These are phyloP conservation scores for Rhingia rostrata DNA, from an alignment of 2,888 invertebrate species.

Conservation along the genomic window DNA sequence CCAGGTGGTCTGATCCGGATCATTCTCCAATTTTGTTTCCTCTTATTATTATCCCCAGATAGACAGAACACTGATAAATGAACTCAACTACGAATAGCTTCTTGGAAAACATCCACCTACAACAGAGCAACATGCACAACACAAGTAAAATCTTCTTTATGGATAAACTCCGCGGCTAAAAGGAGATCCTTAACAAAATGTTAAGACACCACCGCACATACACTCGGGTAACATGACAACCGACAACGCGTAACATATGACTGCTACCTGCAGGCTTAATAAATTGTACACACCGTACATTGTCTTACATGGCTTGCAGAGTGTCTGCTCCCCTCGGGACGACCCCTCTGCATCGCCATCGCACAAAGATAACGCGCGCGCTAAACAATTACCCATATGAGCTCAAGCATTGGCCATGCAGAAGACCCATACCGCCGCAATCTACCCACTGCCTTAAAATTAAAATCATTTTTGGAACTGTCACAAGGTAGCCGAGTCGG, in stretches of 20 bases:
- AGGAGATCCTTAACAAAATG: slow-evolving; percentile 67
- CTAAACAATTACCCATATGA: slow-evolving; percentile 70
- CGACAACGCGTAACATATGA: slow-evolving; percentile 74
- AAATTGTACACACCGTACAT: slow-evolving; percentile 70
- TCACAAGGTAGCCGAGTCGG: slow-evolving; percentile 40
- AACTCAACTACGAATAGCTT: neutral
- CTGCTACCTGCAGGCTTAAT: slow-evolving; percentile 73
- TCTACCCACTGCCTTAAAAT: slow-evolving; percentile 66
- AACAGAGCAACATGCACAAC: neutral
- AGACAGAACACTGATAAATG: slow-evolving; percentile 29
- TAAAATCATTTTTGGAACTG: slow-evolving; percentile 73
- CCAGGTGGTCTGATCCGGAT: slow-evolving; percentile 19
- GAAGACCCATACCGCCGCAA: slow-evolving; percentile 36
- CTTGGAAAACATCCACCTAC: slow-evolving; percentile 37
- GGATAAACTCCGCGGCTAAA: slow-evolving; percentile 21
- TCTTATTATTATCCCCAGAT: slow-evolving; percentile 41
- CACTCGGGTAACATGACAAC: slow-evolving; percentile 65
- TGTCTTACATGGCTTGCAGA: slow-evolving; percentile 62
- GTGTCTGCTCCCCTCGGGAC: neutral
- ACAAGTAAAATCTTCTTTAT: neutral
- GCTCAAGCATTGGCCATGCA: slow-evolving; percentile 37
- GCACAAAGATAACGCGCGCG: slow-evolving; percentile 60
- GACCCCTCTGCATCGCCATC: slow-evolving; percentile 17
- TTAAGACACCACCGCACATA: slow-evolving; percentile 69
- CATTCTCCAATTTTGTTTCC: slow-evolving; percentile 28